phyloP scores from a whole-genome alignment of 2,797 vertebrate genomes.

The Acipenser oxyrinchus region DNA sequence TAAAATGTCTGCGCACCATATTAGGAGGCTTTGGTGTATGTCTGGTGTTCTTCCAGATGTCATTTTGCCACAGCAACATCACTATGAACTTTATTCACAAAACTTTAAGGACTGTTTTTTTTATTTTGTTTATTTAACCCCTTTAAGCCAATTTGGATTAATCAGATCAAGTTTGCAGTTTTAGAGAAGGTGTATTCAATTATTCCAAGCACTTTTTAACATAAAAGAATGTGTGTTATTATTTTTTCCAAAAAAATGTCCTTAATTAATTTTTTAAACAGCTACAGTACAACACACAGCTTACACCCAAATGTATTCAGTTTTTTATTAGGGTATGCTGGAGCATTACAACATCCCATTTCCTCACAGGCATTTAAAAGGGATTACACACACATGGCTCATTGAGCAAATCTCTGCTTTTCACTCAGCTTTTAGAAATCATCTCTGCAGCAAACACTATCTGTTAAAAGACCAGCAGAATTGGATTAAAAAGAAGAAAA shows the following conservation, averaged over 20 bases:
- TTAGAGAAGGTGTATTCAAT: no score
- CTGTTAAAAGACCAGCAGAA: background rate
- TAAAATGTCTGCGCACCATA: constrained; percentile 20
- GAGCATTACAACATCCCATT: constrained; percentile 48
- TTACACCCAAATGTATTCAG: constrained; percentile 35
- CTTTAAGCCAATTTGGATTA: no score
- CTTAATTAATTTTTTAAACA: no score
- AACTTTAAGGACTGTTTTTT: no score
- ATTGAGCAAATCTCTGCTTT: constrained; percentile 37
- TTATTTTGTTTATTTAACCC: no score
- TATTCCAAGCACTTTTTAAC: no score
- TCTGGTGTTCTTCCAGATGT: constrained; percentile 12
- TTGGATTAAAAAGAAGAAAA: constrained; percentile 11
- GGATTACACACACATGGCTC: constrained; percentile 43
- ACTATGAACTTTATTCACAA: no score
- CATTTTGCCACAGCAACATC: no score
- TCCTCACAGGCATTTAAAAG: constrained; percentile 37
- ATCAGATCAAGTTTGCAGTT: no score
- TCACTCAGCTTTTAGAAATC: constrained; percentile 33
- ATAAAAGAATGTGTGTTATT: no score
- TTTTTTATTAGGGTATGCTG: constrained; percentile 51
- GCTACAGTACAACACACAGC: no score
- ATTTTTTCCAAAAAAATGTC: no score
- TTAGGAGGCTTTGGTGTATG: constrained; percentile 12
- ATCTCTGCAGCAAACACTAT: background rate